Percentiles rank a stretch among this genome's conserved stretches.
phyloP scores from a whole-genome alignment of 2,113 vertebrate genomes.

The Mus pahari region DNA sequence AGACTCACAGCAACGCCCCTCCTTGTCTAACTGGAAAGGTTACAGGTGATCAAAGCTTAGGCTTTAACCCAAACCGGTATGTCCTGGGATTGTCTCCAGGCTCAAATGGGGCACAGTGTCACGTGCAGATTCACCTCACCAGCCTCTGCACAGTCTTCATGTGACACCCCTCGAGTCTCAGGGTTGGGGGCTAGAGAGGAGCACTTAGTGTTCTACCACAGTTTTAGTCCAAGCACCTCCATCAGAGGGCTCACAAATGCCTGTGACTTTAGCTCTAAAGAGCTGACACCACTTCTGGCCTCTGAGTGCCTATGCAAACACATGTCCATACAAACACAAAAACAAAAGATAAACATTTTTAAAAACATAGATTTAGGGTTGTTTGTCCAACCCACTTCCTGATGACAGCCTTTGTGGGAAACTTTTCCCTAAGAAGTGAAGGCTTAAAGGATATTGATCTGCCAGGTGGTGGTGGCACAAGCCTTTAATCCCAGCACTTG shows the following conservation, averaged over 20 bases:
- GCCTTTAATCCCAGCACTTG: too few species aligned
- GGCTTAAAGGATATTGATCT: not conserved
- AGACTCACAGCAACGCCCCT: not conserved
- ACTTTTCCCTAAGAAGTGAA: not conserved
- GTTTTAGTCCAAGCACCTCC: too few species aligned
- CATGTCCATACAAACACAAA: not conserved
- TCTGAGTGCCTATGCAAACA: not conserved
- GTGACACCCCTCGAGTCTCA: not conserved
- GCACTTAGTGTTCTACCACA: not conserved
- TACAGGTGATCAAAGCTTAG: not conserved
- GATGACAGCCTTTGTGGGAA: not conserved
- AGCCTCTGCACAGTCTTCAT: not conserved
- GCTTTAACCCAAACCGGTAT: conserved; percentile 15
- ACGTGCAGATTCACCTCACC: not conserved
- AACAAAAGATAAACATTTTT: too few species aligned
- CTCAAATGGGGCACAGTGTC: not conserved
- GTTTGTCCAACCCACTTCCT: not conserved
- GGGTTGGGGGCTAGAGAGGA: not conserved
- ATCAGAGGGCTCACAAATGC: not conserved
- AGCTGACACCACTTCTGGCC: too few species aligned
- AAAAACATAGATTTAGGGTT: too few species aligned
- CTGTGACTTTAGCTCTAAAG: not conserved
- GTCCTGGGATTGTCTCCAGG: not conserved
- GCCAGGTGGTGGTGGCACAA: too few species aligned
- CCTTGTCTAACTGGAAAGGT: not conserved